These are phyloP conservation scores for Cinara cedri DNA, from an alignment of 2,888 invertebrate genomes.

Conservation along the genomic window DNA sequence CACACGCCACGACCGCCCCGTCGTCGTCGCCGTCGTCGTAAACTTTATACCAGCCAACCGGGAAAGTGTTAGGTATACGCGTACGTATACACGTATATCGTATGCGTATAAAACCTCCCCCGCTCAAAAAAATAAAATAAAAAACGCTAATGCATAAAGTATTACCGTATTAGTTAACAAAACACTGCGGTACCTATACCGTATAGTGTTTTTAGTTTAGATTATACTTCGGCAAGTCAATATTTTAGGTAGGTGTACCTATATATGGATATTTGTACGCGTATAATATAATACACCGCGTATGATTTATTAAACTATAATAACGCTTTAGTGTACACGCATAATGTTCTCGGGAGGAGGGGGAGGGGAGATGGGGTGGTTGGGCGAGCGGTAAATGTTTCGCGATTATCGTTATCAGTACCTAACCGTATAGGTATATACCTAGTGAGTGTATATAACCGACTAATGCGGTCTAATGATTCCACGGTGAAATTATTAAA, in stretches of 20 bases:
- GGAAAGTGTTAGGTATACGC: not conserved
- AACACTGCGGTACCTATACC: too few species aligned
- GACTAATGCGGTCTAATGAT: conserved; percentile 24
- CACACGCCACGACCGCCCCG: too few species aligned
- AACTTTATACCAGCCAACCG: conserved; percentile 18
- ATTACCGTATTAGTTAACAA: conserved; percentile 10
- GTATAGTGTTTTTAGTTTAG: not conserved
- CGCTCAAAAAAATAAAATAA: too few species aligned
- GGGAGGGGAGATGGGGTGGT: too few species aligned
- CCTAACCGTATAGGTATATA: too few species aligned
- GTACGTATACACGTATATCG: not conserved
- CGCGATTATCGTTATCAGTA: too few species aligned
- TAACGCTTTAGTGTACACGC: too few species aligned
- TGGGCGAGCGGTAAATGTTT: too few species aligned
- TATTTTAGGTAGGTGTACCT: not conserved
- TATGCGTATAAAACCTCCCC: too few species aligned
- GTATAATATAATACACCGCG: not conserved
- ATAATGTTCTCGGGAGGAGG: too few species aligned
- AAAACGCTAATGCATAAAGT: conserved; percentile 35
- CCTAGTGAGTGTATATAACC: not conserved
- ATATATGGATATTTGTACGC: too few species aligned
- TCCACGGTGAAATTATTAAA: conserved; percentile 4
- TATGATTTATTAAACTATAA: conserved; percentile 25
- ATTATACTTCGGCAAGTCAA: conserved; percentile 13
- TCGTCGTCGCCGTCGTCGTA: too few species aligned